Evolutionary conservation across 2,113 vertebrate genomes (phyloP).

Genomic region (Notiomystis cincta): DNA sequence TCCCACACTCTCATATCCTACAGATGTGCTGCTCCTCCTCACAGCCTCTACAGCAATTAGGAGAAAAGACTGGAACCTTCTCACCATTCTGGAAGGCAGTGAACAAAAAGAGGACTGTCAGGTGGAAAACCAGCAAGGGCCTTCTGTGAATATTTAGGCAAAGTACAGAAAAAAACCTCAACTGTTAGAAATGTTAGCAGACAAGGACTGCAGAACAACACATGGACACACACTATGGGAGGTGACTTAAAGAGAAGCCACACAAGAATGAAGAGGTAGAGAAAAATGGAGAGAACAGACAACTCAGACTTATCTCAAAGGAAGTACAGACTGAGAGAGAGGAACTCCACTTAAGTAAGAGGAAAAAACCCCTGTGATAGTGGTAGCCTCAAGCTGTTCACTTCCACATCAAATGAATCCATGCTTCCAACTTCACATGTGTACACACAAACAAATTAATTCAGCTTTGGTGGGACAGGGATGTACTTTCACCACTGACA

Average conservation of each 20-base stretch:
- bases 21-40: neutral
- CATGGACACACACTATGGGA: neutral
- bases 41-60: neutral
- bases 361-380: fast-evolving
- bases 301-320: neutral
- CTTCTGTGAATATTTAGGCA: neutral
- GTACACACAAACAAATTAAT: neutral
- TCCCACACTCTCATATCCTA: neutral
- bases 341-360: neutral
- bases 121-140: neutral
- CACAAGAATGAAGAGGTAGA: neutral
- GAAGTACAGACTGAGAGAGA: neutral
- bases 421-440: fast-evolving
- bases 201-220: neutral
- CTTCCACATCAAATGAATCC: neutral
- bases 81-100: neutral
- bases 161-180: neutral
- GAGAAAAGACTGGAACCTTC: neutral
- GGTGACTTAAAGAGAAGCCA: neutral
- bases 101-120: neutral
- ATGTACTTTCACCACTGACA: neutral
- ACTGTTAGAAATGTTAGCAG: neutral
- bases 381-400: neutral
- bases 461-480: neutral
- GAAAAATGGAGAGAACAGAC: neutral